Percentiles rank a stretch among this genome's conserved stretches.
Conservation (phyloP, 2,797 vertebrate genomes). For the Heteromormyrus szaboi region DNA sequence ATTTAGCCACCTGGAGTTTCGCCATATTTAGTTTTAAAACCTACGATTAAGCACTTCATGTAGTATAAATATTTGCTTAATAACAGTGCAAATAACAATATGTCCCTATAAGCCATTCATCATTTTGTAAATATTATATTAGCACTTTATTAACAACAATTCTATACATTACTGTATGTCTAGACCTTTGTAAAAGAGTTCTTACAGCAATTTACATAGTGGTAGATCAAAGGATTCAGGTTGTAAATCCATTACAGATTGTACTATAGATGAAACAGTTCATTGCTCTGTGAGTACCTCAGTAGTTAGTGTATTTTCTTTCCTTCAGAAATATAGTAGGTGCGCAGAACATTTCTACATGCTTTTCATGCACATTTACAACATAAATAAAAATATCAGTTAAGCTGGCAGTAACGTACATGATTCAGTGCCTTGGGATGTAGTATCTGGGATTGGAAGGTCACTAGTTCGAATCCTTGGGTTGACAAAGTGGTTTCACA, state of each 20-base stretch:
- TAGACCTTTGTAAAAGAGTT: neutral
- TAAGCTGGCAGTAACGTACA: neutral
- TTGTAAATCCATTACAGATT: neutral
- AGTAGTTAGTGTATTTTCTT: neutral
- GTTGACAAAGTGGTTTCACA: neutral
- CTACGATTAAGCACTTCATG: neutral
- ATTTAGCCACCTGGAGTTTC: constrained; percentile 16
- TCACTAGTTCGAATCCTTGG: neutral
- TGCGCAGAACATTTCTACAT: neutral
- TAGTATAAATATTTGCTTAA: neutral
- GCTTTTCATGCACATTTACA: neutral
- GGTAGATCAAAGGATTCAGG: neutral
- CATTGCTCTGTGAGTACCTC: neutral
- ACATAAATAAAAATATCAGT: neutral
- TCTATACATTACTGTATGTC: neutral
- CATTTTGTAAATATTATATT: neutral
- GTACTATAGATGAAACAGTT: neutral
- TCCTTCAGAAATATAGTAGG: neutral
- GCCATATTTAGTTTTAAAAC: neutral
- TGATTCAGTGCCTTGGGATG: neutral
- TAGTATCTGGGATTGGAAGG: neutral
- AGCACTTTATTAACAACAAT: neutral
- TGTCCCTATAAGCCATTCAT: neutral
- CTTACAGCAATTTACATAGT: neutral
- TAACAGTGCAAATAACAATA: constrained; percentile 6